phyloP scores from a whole-genome alignment of 23 tunicate genomes.

The Ascidia mentula region DNA sequence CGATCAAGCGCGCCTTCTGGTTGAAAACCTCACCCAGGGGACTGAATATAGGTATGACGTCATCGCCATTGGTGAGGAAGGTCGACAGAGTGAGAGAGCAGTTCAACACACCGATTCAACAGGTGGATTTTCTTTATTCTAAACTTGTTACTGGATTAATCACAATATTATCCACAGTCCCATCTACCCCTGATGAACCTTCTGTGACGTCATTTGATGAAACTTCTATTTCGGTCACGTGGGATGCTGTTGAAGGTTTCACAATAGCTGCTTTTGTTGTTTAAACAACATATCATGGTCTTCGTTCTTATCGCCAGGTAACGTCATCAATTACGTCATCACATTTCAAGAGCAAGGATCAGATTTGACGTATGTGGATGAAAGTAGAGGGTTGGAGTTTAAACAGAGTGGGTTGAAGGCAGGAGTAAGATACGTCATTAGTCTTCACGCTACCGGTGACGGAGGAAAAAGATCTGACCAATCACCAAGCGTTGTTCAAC shows the following conservation, averaged over 20 bases:
- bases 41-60: constrained; percentile 39
- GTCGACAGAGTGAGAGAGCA: constrained; percentile 28
- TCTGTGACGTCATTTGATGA: constrained; percentile 10
- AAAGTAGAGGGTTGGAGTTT: background rate
- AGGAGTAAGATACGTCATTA: constrained; percentile 37
- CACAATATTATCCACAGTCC: constrained; percentile 12
- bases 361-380: background rate
- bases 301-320: too few species aligned
- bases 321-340: constrained; percentile 12
- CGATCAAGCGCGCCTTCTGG: constrained; percentile 8
- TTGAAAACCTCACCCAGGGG: constrained; percentile 34
- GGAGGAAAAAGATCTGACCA: constrained; percentile 20
- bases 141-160: background rate
- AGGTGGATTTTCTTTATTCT: background rate
- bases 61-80: constrained; percentile 44
- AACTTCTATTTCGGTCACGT: constrained; percentile 23
- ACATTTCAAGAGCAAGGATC: constrained; percentile 14
- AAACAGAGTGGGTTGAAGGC: constrained; percentile 20
- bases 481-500: constrained; percentile 24
- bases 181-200: background rate
- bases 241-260: constrained; percentile 60
- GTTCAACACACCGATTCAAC: constrained; percentile 12
- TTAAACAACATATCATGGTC: too few species aligned
- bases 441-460: constrained; percentile 40
- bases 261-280: too few species aligned